Conservation (phyloP, 2,888 invertebrate genomes). For the Didymodactylos carnosus region DNA sequence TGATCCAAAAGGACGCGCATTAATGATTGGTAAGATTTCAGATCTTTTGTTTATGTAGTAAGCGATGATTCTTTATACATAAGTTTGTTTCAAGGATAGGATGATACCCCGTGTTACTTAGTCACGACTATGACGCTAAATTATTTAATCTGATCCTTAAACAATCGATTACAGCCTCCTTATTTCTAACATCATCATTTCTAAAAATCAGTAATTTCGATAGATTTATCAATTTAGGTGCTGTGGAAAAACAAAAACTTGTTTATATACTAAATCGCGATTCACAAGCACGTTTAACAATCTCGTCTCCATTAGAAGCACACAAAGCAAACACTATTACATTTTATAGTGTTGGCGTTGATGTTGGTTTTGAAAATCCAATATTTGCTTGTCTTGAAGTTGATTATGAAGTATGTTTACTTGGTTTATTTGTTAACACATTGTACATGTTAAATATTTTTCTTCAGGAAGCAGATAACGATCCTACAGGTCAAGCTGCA, state of each 20-base stretch:
- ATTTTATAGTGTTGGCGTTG: conserved; percentile 93
- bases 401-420: conserved; percentile 62
- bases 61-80: conserved; percentile 27
- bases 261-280: conserved; percentile 96
- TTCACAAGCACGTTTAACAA: conserved; percentile 82
- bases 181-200: too few species aligned
- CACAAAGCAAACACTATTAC: conserved; percentile 96
- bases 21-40: conserved; percentile 47
- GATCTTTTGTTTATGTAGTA: not conserved
- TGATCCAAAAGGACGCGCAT: conserved; percentile 92
- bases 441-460: not conserved
- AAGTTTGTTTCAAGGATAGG: too few species aligned
- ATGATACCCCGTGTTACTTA: too few species aligned
- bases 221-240: too few species aligned
- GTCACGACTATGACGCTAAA: too few species aligned
- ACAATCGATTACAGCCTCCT: too few species aligned
- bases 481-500: conserved; percentile 85
- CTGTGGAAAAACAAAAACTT: conserved; percentile 90
- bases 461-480: conserved; percentile 66
- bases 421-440: not conserved
- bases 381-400: conserved; percentile 98
- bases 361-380: conserved; percentile 96
- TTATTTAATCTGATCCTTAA: too few species aligned
- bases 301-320: conserved; percentile 92
- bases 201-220: too few species aligned